Evolutionary conservation across 1,140 invertebrate species (phyloP), one percentile per base, ranked within the genome.

Genomic region (Drosophila aff.): DNA sequence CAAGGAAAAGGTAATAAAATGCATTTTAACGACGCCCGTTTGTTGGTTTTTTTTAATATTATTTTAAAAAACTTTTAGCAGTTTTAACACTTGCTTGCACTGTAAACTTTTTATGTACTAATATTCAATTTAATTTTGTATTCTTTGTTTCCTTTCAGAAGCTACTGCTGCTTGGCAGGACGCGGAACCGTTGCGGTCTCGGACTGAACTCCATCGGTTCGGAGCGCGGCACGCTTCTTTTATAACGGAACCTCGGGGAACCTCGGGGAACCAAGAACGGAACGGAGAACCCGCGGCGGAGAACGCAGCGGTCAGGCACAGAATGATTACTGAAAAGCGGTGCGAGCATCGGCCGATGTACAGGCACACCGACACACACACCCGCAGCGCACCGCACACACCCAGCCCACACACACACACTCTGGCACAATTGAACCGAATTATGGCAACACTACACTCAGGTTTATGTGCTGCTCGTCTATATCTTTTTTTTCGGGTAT

Each of bases 301-400:
- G 82, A 77, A 77, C 83, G 72, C 81, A 89, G 81, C 77, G 72
- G 84, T 80, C 77, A 77, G 76, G 74, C 81, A 84, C 84, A 87
- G 77, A 87, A 87, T 81, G 85, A 86, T 86, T 86, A 86, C 82
- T 86, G 82, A 87, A 69, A 89, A 72, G 81, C 77, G 68, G 62
- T 73, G 65, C 77, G 68, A 80, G 83, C 85, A 87, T 89, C 83
- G 77, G 62, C 68, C 81, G 83, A 77, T 75, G 74, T 75, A 38
- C 68, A 64, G 71, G 65, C 41, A 82, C 31, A 72, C 46, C 21
- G 53, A 57, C 9, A 47, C 52, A 55, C 40, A 66, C 62, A 67
- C 31, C 21, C 49, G 38, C 57, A 50, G 33, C 66, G 38, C 64
- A 44, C 63, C 41, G 21, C 60, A 43, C 43, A 46, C 53, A 60